phyloP scores from a whole-genome alignment of 2,113 vertebrate genomes.

The Tetraodon nigroviridis region DNA sequence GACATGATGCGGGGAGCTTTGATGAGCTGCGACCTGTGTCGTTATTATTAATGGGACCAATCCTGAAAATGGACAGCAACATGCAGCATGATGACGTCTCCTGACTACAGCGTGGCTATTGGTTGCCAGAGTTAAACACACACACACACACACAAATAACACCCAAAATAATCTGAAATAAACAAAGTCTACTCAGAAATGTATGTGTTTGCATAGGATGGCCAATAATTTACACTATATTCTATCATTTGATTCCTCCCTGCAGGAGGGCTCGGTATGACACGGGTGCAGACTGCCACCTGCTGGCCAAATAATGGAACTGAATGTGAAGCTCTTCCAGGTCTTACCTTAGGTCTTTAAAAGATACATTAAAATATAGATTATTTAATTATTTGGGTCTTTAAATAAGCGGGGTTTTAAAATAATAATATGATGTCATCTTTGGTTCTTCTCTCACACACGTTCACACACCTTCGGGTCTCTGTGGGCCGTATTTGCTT shows the following conservation, averaged over 20 bases:
- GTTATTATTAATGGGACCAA: conserved; percentile 46
- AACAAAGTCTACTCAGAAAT: background rate
- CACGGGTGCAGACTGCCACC: conserved; percentile 35
- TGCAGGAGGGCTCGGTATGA: background rate
- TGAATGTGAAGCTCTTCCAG: background rate
- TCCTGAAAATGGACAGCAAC: conserved; percentile 64
- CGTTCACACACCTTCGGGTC: conserved; percentile 76
- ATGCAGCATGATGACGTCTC: conserved; percentile 53
- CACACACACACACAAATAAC: conserved; percentile 34
- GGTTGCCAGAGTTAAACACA: conserved; percentile 2
- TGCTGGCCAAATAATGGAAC: conserved; percentile 43
- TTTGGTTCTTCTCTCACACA: background rate
- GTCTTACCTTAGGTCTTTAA: background rate
- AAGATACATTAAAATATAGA: too few species aligned
- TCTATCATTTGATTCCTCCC: too few species aligned
- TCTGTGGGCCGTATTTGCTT: conserved; percentile 66
- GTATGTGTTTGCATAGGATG: too few species aligned
- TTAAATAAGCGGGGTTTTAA: too few species aligned
- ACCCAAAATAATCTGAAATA: background rate
- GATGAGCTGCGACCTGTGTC: conserved; percentile 45
- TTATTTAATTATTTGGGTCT: too few species aligned
- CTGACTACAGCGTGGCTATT: conserved; percentile 30
- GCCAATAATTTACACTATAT: too few species aligned
- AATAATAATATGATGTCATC: too few species aligned
- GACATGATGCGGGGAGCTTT: conserved; percentile 40